Evolutionary conservation across 2,113 vertebrate genomes (phyloP), one percentile per base, ranked within the genome.

Genomic region (Chloroceryle aenea): DNA sequence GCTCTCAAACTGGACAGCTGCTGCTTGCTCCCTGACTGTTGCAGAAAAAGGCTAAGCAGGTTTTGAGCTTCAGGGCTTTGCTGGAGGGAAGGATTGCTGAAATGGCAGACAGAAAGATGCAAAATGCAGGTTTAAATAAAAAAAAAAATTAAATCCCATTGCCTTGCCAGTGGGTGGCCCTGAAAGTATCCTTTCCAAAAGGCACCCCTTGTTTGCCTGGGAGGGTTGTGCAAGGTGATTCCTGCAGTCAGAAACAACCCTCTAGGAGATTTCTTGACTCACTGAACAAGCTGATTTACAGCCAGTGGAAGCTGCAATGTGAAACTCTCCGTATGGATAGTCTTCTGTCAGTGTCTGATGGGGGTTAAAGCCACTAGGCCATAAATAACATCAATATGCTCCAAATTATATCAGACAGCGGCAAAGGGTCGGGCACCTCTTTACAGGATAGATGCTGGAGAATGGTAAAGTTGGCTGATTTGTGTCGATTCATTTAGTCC

Each of bases 61-160:
- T 96, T 97, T 98, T 95, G 80, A 63, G 91, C 95, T 95, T 93
- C 59, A 82, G 92, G 93, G 72, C n/a, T 50, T 92, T 95, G 82
- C 85, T 89, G 81, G 87, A 91, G 96, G 93, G 78, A 87, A 47
- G 85, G 45, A 77, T 58, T 48, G 34, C n/a, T 68, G 71, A 66
- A 91, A 79, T 4, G 18, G 36, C 77, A 91, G 27, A n/a, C 45
- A 34, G 30, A 79, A 87, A 87, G 69, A 45, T 23, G 27, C 19
- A 78, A 62, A 82, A 73, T 23, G 30, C 34, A 55, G 7, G 58
- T 48, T 82, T 11, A 75, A 87, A 87, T 30, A 10, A 18, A 34
- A 77, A 32, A n/a, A 32, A 32, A 20, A 66, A 42, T 32, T n/a
- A 67, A 38, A 9, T 30, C 30, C 7, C 75, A 62, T 71, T 56